Conservation (phyloP, 2,113 vertebrate species). For the Scartelaos histophorus region DNA sequence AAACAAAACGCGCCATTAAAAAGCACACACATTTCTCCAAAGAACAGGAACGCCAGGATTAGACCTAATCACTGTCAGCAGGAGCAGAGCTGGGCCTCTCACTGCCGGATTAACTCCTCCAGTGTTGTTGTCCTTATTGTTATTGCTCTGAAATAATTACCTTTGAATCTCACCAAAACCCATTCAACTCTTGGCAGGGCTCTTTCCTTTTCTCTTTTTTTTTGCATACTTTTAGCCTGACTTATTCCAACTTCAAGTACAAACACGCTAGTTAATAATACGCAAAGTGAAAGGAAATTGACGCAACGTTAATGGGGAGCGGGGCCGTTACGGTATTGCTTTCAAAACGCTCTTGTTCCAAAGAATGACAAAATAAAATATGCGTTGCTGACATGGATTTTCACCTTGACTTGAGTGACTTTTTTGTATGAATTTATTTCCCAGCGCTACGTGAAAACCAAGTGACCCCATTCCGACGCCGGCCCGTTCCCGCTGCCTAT, state of each 20-base stretch:
- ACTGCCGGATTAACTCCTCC: slow-evolving; percentile 80
- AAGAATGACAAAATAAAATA: slow-evolving; percentile 62
- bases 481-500: slow-evolving; percentile 73
- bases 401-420: slow-evolving; percentile 84
- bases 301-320: slow-evolving; percentile 17
- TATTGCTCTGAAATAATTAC: slow-evolving; percentile 80
- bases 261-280: slow-evolving; percentile 59
- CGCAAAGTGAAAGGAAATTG: slow-evolving; percentile 38
- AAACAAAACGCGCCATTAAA: slow-evolving; percentile 65
- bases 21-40: slow-evolving; percentile 70
- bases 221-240: slow-evolving; percentile 54
- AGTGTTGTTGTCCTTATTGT: slow-evolving; percentile 80
- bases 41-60: slow-evolving; percentile 77
- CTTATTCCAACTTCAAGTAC: slow-evolving; percentile 59
- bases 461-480: slow-evolving; percentile 78
- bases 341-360: slow-evolving; percentile 59
- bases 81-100: slow-evolving; percentile 76
- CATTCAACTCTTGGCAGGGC: slow-evolving; percentile 77
- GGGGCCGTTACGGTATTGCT: slow-evolving; percentile 37
- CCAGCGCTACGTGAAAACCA: slow-evolving; percentile 59
- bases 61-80: slow-evolving; percentile 80
- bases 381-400: slow-evolving; percentile 71
- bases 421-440: slow-evolving; percentile 74
- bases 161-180: slow-evolving; percentile 80
- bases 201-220: slow-evolving; percentile 32